Conservation (phyloP, 2,797 vertebrate species). For the Adelosebastes latens region DNA sequence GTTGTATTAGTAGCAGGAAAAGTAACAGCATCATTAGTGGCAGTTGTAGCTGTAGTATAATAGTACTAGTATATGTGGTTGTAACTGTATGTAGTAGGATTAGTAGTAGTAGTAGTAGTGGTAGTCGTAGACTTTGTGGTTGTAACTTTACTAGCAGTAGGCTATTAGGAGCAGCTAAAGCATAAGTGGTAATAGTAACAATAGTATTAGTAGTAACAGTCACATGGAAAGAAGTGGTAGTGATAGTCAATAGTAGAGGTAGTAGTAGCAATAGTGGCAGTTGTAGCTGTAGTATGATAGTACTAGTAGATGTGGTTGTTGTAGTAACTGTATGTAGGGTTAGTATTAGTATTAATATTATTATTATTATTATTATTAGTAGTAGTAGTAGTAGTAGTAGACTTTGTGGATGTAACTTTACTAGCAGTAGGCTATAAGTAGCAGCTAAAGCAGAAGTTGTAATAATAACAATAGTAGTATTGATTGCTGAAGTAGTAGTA, state of each 20-base stretch:
- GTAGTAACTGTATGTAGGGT: no score
- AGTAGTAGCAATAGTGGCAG: no score
- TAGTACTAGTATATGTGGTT: neutral
- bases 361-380: neutral
- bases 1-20: neutral
- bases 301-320: neutral
- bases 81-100: no score
- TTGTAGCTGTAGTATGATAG: neutral
- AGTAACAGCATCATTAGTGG: no score
- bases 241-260: neutral
- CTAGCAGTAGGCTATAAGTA: neutral
- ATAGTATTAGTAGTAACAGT: neutral
- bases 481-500: neutral
- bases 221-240: fast-evolving
- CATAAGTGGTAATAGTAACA: neutral
- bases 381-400: neutral
- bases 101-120: no score
- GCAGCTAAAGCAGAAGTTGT: neutral
- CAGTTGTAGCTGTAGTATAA: neutral
- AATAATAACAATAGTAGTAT: neutral
- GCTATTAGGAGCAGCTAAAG: neutral
- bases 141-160: neutral
- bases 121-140: neutral
- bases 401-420: neutral
- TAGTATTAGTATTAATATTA: neutral